Conservation (phyloP, 2,888 invertebrate genomes). For the Polydesmus complanatus region DNA sequence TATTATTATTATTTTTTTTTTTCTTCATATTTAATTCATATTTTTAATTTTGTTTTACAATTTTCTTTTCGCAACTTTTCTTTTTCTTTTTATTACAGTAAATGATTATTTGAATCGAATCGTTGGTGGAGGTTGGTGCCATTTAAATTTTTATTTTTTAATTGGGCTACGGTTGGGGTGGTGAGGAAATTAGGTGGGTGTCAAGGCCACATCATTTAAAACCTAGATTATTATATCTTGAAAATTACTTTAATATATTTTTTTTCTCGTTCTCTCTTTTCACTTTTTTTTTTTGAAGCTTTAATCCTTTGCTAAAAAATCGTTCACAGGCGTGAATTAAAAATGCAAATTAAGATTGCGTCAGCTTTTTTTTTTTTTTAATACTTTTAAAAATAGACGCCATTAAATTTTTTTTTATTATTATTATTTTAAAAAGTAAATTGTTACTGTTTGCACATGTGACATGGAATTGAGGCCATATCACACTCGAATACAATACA, state of each 20-base stretch:
- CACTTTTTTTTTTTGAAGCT: background rate
- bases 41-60: no score
- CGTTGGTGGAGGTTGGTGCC: background rate
- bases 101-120: background rate
- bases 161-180: background rate
- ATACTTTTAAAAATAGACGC: no score
- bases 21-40: background rate
- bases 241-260: background rate
- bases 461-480: background rate
- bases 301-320: background rate
- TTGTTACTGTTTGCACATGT: background rate
- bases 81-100: background rate
- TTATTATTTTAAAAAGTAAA: no score
- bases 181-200: background rate
- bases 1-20: background rate
- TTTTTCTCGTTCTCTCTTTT: background rate
- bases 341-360: background rate
- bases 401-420: no score
- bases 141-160: background rate
- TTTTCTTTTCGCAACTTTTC: background rate
- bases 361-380: no score
- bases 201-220: background rate
- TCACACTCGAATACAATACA: background rate
- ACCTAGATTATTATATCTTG: background rate
- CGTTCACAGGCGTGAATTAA: background rate